Conservation (phyloP, 2,797 vertebrate species). For the Bradypus variegatus region DNA sequence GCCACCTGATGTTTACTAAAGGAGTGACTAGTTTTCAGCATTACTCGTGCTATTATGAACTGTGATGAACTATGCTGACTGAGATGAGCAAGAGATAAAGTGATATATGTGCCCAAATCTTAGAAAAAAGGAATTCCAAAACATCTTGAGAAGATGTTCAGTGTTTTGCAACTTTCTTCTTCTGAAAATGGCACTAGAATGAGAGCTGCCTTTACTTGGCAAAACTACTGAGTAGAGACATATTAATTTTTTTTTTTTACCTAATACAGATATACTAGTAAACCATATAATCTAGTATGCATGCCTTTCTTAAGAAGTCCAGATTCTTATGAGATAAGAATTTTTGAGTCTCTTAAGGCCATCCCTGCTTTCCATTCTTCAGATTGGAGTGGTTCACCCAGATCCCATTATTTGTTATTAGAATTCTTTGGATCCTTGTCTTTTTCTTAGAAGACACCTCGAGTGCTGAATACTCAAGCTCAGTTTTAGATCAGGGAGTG, state of each 20-base stretch:
- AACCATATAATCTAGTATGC: background rate
- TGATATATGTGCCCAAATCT: background rate
- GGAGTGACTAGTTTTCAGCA: background rate
- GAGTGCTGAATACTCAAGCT: background rate
- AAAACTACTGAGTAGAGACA: background rate
- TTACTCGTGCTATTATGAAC: background rate
- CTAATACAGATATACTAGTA: background rate
- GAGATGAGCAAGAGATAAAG: background rate
- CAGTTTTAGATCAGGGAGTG: background rate
- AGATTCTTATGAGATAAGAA: background rate
- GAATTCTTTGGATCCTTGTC: background rate
- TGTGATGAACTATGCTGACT: background rate
- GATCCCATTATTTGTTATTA: background rate
- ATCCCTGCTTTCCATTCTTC: background rate
- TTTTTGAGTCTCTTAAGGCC: background rate
- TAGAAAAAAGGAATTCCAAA: background rate
- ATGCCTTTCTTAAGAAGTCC: slow-evolving; percentile 8
- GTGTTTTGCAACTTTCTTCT: background rate
- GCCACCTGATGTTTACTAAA: background rate
- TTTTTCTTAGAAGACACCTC: background rate
- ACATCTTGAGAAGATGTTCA: background rate
- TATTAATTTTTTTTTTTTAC: background rate
- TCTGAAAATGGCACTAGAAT: background rate
- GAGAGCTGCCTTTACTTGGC: background rate
- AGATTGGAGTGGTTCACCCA: background rate